Evolutionary conservation across 1,140 invertebrate genomes (phyloP), one percentile per base, ranked within the genome.

Genomic region (Palaemon carinicauda): DNA sequence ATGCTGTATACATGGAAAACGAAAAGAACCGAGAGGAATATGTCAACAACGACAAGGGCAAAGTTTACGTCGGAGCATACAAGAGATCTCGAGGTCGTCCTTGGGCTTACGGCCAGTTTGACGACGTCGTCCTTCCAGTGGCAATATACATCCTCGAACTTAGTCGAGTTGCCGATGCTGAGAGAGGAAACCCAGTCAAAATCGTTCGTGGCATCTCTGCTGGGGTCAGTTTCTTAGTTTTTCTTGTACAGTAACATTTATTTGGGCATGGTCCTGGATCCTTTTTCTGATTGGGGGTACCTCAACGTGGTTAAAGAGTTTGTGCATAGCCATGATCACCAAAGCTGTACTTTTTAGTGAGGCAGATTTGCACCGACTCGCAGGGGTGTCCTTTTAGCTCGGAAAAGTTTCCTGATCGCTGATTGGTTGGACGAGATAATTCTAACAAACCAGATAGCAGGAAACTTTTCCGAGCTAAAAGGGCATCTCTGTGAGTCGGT

Each of bases 41-140:
- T 90, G 93, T 96, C 3, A 90, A 95, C 33, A 95, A 95, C 89
- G 95, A 96, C 85, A 93, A 92, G 80, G 95, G 95, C n/a, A 95
- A 95, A 90, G 94, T 96, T 78, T 96, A 95, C 94, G 93, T 94
- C 88, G 95, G 95, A 2, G 93, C 94, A 1, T 94, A 93, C 91
- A 93, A 92, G 33, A 92, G 93, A 84, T 93, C 95, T 0, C 93
- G 92, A 79, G 95, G 95, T 31, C 93, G 94, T 77, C 93, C 94
- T 77, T 96, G 95, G 95, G 93, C 95, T 56, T 96, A 93, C 91
- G 95, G 95, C 14, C 95, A 96, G 91, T 95, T 94, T 90, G 94
- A 95, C 90, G 94, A 95, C 82, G 92, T 93, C 12, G 93, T 94
- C 31, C 91, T 95, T 41, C 94, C 94, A 19, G 93, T 94, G 50